Percentiles rank a stretch among this genome's conserved stretches.
These are phyloP conservation scores for Acrossocheilus fasciatus DNA, from an alignment of 2,797 vertebrate genomes.

Conservation along the genomic window DNA sequence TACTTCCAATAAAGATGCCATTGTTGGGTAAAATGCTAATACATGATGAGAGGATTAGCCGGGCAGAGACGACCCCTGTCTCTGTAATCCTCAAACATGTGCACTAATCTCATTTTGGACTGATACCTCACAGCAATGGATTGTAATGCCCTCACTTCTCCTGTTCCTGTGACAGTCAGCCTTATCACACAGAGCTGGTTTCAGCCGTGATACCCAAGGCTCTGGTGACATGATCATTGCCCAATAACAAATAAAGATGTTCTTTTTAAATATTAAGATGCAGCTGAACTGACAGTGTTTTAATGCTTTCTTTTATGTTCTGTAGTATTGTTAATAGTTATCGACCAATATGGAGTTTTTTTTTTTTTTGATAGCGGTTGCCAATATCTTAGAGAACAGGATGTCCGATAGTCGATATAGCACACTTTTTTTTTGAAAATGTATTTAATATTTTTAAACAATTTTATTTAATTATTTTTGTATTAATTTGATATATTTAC, in stretches of 20 bases:
- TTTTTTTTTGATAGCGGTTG: too few relatives aligned
- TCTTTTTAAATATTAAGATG: background rate
- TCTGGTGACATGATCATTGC: background rate
- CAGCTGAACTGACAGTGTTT: background rate
- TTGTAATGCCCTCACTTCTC: conserved; percentile 18
- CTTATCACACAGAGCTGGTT: background rate
- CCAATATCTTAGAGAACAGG: background rate
- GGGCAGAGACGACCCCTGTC: conserved; percentile 69
- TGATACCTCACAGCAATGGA: conserved; percentile 62
- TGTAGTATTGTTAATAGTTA: background rate
- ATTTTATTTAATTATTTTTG: too few relatives aligned
- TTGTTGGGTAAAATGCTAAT: conserved; percentile 53
- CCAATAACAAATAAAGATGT: background rate
- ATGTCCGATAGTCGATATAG: background rate
- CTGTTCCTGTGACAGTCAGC: background rate
- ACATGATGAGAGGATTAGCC: conserved; percentile 75
- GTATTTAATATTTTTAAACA: too few relatives aligned
- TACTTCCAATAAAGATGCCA: conserved; percentile 37
- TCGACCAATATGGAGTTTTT: background rate
- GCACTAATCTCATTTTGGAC: conserved; percentile 77
- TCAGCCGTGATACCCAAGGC: background rate
- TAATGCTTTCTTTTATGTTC: conserved; percentile 2
- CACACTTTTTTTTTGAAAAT: too few relatives aligned
- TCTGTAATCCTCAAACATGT: conserved; percentile 79
- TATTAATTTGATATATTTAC: background rate